Conservation (phyloP, 1,140 invertebrate species). For the Meloidogyne floridensis region DNA sequence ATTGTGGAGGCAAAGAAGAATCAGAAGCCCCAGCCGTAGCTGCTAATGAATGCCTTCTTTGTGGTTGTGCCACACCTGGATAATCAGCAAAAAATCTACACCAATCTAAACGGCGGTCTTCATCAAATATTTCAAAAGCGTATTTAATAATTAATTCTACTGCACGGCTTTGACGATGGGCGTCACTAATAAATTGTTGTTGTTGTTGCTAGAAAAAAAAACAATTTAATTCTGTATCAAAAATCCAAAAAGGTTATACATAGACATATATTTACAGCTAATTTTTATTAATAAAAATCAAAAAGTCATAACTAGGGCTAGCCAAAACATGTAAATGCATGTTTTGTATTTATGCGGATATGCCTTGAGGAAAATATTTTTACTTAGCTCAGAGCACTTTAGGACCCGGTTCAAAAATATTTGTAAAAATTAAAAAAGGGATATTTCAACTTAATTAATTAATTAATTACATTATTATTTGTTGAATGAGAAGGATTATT, state of each 20-base stretch:
- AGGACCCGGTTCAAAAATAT: too few species aligned
- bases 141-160: slow-evolving; percentile 60
- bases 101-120: slow-evolving; percentile 52
- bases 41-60: slow-evolving; percentile 39
- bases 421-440: too few species aligned
- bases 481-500: neutral
- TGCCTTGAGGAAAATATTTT: too few species aligned
- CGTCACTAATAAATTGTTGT: slow-evolving; percentile 50
- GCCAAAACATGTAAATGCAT: too few species aligned
- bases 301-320: too few species aligned
- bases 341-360: too few species aligned
- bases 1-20: neutral
- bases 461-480: slow-evolving; percentile 2
- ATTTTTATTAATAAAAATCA: too few species aligned
- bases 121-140: slow-evolving; percentile 55
- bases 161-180: slow-evolving; percentile 55
- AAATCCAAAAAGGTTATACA: neutral
- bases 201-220: slow-evolving; percentile 21
- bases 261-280: neutral
- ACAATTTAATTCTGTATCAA: too few species aligned
- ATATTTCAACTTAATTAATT: too few species aligned
- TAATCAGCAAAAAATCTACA: slow-evolving; percentile 57
- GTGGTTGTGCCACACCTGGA: slow-evolving; percentile 49
- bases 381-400: too few species aligned
- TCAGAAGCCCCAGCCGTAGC: slow-evolving; percentile 37